A percentile compares a stretch with the other conserved stretches of the same genome.
These are phyloP conservation scores for Cottoperca gobio DNA, from an alignment of 2,797 vertebrate genomes.

Conservation along the genomic window DNA sequence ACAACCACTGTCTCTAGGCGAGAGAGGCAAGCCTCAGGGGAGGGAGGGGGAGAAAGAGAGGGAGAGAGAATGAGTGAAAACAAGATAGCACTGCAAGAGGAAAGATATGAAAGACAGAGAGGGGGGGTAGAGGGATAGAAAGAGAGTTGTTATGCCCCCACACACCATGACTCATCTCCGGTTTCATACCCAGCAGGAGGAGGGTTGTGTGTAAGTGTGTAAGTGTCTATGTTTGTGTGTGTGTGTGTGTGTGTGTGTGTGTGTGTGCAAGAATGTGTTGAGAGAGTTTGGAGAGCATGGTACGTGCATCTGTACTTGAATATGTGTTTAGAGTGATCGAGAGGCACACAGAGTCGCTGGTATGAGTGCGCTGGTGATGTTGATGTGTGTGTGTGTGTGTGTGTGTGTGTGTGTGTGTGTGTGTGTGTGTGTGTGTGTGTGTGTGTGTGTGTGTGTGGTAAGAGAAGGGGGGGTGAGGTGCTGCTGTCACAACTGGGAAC, in stretches of 20 bases:
- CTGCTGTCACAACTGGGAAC: slow-evolving; percentile 68
- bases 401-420: slow-evolving; percentile 15
- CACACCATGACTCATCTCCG: slow-evolving; percentile 82
- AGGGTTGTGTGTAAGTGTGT: slow-evolving; percentile 31
- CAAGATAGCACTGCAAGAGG: slow-evolving; percentile 58
- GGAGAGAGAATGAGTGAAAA: slow-evolving; percentile 33
- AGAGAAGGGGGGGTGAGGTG: background rate
- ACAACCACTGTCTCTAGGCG: slow-evolving; percentile 65
- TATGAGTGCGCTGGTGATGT: background rate
- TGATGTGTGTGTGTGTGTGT: background rate
- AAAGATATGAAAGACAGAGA: slow-evolving; percentile 51
- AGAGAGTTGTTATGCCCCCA: slow-evolving; percentile 69
- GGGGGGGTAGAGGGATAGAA: slow-evolving; percentile 26
- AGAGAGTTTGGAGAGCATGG: slow-evolving; percentile 32
- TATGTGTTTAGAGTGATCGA: slow-evolving; percentile 23
- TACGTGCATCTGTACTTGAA: slow-evolving; percentile 35
- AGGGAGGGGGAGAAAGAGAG: background rate
- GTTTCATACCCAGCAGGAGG: slow-evolving; percentile 72
- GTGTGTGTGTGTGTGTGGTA: background rate
- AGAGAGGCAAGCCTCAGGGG: slow-evolving; percentile 42
- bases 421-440: slow-evolving; percentile 8
- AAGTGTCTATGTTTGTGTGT: slow-evolving; percentile 22
- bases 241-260: slow-evolving; percentile 12
- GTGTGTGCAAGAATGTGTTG: slow-evolving; percentile 18
- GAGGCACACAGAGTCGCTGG: slow-evolving; percentile 6